These are phyloP conservation scores for Amblyopsis hoosieri DNA, from an alignment of 2,797 vertebrate species.

Conservation along the genomic window DNA sequence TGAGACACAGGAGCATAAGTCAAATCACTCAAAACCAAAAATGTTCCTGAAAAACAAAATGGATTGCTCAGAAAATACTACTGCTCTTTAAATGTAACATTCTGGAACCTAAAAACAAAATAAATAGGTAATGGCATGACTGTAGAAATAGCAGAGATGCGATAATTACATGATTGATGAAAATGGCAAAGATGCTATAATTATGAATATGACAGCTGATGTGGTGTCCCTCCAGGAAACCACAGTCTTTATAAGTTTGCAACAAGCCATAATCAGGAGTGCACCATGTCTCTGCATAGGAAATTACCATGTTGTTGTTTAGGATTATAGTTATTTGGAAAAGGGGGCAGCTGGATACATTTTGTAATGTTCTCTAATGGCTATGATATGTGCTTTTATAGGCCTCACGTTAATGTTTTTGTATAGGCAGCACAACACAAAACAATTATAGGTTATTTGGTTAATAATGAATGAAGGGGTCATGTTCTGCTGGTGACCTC, in stretches of 20 bases:
- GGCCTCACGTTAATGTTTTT: constrained; percentile 75
- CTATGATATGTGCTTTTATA: constrained; percentile 62
- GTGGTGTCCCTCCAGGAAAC: constrained; percentile 76
- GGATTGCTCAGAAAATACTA: not conserved
- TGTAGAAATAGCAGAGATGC: constrained; percentile 74
- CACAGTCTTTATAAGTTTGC: constrained; percentile 71
- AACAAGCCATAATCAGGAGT: constrained; percentile 77
- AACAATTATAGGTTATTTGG: constrained; percentile 44
- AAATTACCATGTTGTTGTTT: constrained; percentile 78
- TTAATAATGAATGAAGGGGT: constrained; percentile 61
- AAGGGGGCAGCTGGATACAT: constrained; percentile 66
- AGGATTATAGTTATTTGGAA: constrained; percentile 82
- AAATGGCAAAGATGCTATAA: constrained; percentile 76
- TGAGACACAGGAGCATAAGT: not conserved
- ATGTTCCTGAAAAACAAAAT: constrained; percentile 4
- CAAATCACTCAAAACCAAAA: not conserved
- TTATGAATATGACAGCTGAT: constrained; percentile 82
- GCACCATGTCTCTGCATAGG: constrained; percentile 68
- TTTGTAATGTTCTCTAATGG: constrained; percentile 75
- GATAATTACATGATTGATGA: constrained; percentile 76
- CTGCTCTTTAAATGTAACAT: constrained; percentile 13
- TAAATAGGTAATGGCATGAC: constrained; percentile 62
- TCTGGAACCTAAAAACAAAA: constrained; percentile 26
- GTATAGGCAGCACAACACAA: constrained; percentile 26
- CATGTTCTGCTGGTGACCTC: constrained; percentile 24